phyloP scores from a whole-genome alignment of 2,797 vertebrate genomes.

The Lagorchestes hirsutus region DNA sequence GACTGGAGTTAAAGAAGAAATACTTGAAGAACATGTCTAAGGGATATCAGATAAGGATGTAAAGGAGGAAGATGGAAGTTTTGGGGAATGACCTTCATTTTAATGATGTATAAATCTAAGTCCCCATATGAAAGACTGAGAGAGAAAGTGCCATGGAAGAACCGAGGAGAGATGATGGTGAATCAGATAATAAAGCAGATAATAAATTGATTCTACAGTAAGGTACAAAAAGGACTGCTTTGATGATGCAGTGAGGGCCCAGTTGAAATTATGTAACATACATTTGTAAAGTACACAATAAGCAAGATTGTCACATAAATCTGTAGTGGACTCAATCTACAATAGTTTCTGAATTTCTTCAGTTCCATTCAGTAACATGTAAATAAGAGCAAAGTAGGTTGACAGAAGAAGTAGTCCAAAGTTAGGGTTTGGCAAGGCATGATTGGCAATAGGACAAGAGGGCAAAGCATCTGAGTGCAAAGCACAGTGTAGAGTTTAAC shows the following conservation, averaged over 20 bases:
- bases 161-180: background rate
- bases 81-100: background rate
- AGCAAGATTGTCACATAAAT: background rate
- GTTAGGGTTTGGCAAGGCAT: background rate
- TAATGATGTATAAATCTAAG: background rate
- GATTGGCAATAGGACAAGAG: background rate
- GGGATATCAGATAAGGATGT: background rate
- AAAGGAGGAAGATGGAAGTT: background rate
- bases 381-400: background rate
- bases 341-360: background rate
- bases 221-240: background rate
- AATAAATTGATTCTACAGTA: background rate
- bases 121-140: background rate
- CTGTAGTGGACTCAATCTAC: background rate
- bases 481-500: background rate
- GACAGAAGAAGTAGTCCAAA: background rate
- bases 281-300: background rate
- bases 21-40: background rate
- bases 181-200: too few relatives aligned
- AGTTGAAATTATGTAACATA: background rate
- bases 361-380: background rate
- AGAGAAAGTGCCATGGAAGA: background rate
- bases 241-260: background rate
- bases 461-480: background rate
- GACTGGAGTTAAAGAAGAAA: background rate